Evolutionary conservation across 2,113 vertebrate genomes (phyloP), one percentile per base, ranked within the genome.

Genomic region (Elephas maximus): DNA sequence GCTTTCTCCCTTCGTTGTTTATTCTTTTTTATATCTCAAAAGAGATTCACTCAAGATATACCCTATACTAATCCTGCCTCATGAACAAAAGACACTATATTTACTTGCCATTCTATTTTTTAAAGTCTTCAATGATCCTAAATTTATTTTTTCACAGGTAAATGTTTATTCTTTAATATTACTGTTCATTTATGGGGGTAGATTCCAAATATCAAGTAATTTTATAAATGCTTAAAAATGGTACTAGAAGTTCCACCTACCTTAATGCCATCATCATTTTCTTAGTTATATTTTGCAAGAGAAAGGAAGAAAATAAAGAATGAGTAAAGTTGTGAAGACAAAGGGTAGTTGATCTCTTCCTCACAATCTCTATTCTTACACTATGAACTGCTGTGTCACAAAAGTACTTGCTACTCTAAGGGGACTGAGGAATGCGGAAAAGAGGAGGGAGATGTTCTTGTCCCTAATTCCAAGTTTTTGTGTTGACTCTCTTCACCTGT

Each of bases 381-480:
- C n/a, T 33, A 1, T 73, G 67, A 93, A 44, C 20, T 23, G 6
- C 28, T 69, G 2, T 2, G 60, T 65, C 24, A 6, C 6, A 20
- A 62, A 95, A 80, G 17, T n/a, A 44, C 28, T 44, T 53, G 33
- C 28, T 51, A 44, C 1, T 9, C 4, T 1, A 21, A 45, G 11
- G 7, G 3, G 3, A 1, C 1, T 28, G 12, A 15, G 4, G 3
- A 33, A 23, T 8, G 6, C 44, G 18, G 3, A 51, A 23, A 2
- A 3, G 12, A 6, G 6, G 6, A 0, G 23, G 1, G 26, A 24
- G 26, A 24, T 6, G 0, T 6, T 44, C 24, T 63, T n/a, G 12
- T 5, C 24, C 44, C 1, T 37, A 37, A 7, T 14, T 15, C 2
- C 57, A 63, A n/a, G 4, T 6, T 24, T 74, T 74, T 4, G 26